phyloP scores from a whole-genome alignment of 1,140 invertebrate species.

The Aphaenogaster floridana region DNA sequence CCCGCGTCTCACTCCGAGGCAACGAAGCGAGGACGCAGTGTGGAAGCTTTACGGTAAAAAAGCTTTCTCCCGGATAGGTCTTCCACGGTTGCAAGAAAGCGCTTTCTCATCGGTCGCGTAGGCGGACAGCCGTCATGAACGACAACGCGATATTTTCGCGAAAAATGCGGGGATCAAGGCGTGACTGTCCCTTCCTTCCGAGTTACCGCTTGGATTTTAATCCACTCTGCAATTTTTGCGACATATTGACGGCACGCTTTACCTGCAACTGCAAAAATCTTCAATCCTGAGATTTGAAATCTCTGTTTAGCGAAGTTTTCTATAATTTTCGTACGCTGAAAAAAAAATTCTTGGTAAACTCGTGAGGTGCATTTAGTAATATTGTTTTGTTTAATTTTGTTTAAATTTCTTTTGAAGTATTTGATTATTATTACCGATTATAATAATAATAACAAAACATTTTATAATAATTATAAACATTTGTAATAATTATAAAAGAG shows the following conservation, averaged over 20 bases:
- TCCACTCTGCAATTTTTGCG: constrained; percentile 22
- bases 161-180: constrained; percentile 37
- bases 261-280: background rate
- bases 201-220: constrained; percentile 32
- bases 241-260: background rate
- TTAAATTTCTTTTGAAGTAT: too few species aligned
- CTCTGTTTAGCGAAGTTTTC: background rate
- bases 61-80: constrained; percentile 73
- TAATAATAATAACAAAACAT: too few species aligned
- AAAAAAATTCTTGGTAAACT: too few species aligned
- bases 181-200: background rate
- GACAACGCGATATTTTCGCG: constrained; percentile 44
- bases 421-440: too few species aligned
- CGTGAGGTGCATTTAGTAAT: too few species aligned
- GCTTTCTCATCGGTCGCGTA: constrained; percentile 67
- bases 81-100: constrained; percentile 66
- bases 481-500: too few species aligned
- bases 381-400: too few species aligned
- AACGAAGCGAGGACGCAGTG: constrained; percentile 34
- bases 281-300: background rate
- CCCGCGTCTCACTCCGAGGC: constrained; percentile 50
- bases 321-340: background rate
- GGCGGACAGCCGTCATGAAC: constrained; percentile 54
- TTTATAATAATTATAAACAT: too few species aligned
- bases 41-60: constrained; percentile 65